Evolutionary conservation across 2,888 invertebrate species (phyloP).

Genomic region (Heterodera filipjevi): DNA sequence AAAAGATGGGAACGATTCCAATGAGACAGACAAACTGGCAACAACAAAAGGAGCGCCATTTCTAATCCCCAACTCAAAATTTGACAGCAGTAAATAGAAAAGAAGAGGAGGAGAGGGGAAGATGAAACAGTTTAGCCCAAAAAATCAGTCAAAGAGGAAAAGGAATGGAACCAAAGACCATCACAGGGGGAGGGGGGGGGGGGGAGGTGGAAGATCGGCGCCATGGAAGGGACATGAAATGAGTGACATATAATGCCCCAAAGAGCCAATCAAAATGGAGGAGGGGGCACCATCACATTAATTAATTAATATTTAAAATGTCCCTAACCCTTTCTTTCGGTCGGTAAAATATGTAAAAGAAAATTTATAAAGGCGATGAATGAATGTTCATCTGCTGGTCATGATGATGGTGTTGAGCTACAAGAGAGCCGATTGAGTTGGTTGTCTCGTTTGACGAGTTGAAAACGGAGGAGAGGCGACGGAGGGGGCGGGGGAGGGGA

Average conservation of each 20-base stretch:
- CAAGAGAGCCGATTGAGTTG: not conserved
- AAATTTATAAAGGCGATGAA: not conserved
- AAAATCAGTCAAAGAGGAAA: not conserved
- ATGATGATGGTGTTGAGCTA: not conserved
- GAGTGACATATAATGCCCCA: not conserved
- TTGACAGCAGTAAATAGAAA: too few relatives aligned
- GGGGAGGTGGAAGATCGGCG: not conserved
- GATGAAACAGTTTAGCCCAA: too few relatives aligned
- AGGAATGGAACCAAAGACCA: not conserved
- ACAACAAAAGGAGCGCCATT: too few relatives aligned
- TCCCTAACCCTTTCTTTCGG: not conserved
- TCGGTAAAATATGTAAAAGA: not conserved
- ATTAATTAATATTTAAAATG: not conserved
- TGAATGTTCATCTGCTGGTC: not conserved
- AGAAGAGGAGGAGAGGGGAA: too few relatives aligned
- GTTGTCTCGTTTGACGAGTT: constrained; percentile 7
- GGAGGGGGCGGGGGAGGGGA: too few relatives aligned
- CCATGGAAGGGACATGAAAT: not conserved
- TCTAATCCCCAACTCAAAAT: too few relatives aligned
- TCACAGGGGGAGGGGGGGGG: not conserved
- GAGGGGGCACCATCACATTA: too few relatives aligned
- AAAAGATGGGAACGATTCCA: not conserved
- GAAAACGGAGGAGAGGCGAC: not conserved
- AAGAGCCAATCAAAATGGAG: too few relatives aligned
- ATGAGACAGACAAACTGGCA: too few relatives aligned